These are phyloP conservation scores for Riptortus pedestris DNA, from an alignment of 1,140 invertebrate species.

Conservation along the genomic window DNA sequence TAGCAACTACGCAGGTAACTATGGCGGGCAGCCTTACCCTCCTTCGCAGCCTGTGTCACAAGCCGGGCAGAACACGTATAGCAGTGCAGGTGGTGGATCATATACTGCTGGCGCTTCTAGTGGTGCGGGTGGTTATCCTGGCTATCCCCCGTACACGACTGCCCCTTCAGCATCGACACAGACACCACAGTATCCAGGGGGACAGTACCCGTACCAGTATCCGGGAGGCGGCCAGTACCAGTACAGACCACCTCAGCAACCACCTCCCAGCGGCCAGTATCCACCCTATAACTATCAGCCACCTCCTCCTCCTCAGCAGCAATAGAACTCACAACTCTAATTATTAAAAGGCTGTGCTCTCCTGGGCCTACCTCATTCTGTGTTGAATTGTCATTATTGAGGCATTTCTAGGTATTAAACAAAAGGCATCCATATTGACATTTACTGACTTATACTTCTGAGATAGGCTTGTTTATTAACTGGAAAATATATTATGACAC, in stretches of 20 bases:
- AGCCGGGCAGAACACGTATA: conserved; percentile 16
- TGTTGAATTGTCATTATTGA: no score
- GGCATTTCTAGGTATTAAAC: no score
- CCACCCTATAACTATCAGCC: conserved; percentile 24
- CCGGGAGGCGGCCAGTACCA: conserved; percentile 6
- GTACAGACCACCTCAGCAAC: conserved; percentile 12
- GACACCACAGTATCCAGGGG: conserved; percentile 20
- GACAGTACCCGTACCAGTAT: conserved; percentile 9
- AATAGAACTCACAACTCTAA: no score
- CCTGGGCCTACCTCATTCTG: no score
- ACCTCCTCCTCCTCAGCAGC: conserved; percentile 24
- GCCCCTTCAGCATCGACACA: conserved; percentile 27
- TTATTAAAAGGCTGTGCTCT: no score
- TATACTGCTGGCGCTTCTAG: background rate
- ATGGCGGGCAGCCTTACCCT: conserved; percentile 24
- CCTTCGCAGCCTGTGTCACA: conserved; percentile 13
- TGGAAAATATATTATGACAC: no score
- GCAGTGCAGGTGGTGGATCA: conserved; percentile 2
- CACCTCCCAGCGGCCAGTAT: conserved; percentile 4
- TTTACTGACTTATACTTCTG: no score
- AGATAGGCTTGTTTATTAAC: no score
- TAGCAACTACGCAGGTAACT: conserved; percentile 19
- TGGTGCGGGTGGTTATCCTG: conserved; percentile 4
- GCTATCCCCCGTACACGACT: conserved; percentile 18
- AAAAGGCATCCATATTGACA: no score